Percentiles rank a stretch among this genome's conserved stretches.
phyloP scores from a whole-genome alignment of 1,140 invertebrate species.

The Penaeus vannamei region DNA sequence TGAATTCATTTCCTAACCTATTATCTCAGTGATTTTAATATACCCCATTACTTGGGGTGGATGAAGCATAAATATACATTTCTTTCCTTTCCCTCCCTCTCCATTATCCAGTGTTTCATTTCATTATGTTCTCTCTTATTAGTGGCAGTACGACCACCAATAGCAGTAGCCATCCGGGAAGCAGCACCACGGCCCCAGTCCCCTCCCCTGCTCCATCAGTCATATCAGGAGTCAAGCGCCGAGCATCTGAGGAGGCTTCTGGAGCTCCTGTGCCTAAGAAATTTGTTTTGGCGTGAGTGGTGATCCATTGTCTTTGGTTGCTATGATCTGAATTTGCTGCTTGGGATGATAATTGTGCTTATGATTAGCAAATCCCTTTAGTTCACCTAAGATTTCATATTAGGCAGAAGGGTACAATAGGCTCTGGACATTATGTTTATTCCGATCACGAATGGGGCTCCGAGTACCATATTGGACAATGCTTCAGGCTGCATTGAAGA shows the following conservation, averaged over 20 bases:
- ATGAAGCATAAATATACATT: not conserved
- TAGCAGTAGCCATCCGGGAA: slow-evolving; percentile 3
- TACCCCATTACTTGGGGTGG: not conserved
- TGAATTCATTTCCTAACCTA: not conserved
- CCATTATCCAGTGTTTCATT: not conserved
- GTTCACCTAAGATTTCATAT: no score
- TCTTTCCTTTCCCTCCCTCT: not conserved
- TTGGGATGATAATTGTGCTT: not conserved
- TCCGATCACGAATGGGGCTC: no score
- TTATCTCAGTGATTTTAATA: not conserved
- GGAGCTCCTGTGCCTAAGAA: slow-evolving; percentile 82
- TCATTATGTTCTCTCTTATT: not conserved
- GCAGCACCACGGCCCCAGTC: slow-evolving; percentile 20
- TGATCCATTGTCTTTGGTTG: slow-evolving; percentile 24
- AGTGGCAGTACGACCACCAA: slow-evolving; percentile 38
- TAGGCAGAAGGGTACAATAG: no score
- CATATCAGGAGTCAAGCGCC: slow-evolving; percentile 77
- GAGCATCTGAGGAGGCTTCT: slow-evolving; percentile 79
- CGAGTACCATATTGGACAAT: no score
- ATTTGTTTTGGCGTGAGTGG: slow-evolving; percentile 76
- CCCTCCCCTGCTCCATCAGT: slow-evolving; percentile 66
- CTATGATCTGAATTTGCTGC: not conserved
- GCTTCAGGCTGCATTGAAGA: no score
- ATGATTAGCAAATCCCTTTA: not conserved
- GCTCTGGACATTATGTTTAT: no score